Evolutionary conservation across 1,140 invertebrate species (phyloP), one percentile per base, ranked within the genome.

Genomic region (Drosophila bifasciata): DNA sequence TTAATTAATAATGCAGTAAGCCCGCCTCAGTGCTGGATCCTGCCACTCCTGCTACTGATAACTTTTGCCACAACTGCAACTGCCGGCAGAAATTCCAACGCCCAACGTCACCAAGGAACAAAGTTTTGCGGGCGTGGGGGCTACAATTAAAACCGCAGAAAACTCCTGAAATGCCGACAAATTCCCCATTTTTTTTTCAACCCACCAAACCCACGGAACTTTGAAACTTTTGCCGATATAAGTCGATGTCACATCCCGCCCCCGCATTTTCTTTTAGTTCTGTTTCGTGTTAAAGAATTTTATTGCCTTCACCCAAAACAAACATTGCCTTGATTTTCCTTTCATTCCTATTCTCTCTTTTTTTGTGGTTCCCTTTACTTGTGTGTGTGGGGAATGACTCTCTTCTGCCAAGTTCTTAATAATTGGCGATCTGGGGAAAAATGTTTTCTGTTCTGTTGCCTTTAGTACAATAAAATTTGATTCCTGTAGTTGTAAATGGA

Each of bases 1-100:
- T 64, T 79, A 79, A 79, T 79, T 79, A 79, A 79, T 79, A 79
- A 79, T 79, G 76, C 71, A 79, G 53, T 50, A 48, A 36, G 32
- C 32, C 9, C 6, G 25, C 25, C 25, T 25, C 25, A 25, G 1
- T 2, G 6, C 25, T 25, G 70, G n/a, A n/a, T n/a, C 69, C 53
- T 66, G 51, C 69, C 50, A 67, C 55, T 58, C 63, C 36, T 25
- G 44, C 55, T 58, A 58, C 36, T 25, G 44, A 11, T 46, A 59
- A 63, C 49, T 77, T 48, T 13, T 36, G 39, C 48, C 19, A 16
- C 50, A 50, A 79, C 59, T 79, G 60, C 48, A 71, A 68, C 55
- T 77, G 58, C 68, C 50, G 69, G 49, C 73, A 44, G 56, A 44
- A 68, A 50, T 55, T 53, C 60, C 60, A n/a, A 28, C 45, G 51